phyloP scores from a whole-genome alignment of 2,797 vertebrate genomes.

The Pangasius mekongensis region DNA sequence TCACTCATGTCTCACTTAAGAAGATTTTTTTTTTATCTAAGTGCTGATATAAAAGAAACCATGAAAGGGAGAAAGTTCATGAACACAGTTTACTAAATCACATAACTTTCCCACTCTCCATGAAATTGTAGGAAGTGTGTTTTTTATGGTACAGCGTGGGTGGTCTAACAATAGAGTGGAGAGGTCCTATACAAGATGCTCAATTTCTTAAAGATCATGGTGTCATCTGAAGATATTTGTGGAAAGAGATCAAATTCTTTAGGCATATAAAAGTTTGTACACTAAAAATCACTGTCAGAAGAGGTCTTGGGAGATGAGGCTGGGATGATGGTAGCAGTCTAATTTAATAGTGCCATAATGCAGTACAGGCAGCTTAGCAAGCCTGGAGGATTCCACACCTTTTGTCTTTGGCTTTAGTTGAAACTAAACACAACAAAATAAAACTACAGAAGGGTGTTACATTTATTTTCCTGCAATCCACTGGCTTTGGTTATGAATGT shows the following conservation, averaged over 20 bases:
- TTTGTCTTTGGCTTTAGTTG: background rate
- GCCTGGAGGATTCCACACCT: no score
- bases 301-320: background rate
- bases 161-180: conserved; percentile 75
- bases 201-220: conserved; percentile 38
- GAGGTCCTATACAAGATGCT: conserved; percentile 61
- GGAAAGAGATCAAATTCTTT: background rate
- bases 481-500: background rate
- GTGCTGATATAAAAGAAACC: conserved; percentile 14
- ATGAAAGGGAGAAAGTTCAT: conserved; percentile 37
- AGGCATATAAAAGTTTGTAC: conserved; percentile 20
- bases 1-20: conserved; percentile 9
- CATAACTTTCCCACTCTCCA: conserved; percentile 57
- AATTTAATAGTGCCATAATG: background rate
- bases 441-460: background rate
- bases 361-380: background rate
- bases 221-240: conserved; percentile 22
- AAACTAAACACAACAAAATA: background rate
- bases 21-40: background rate
- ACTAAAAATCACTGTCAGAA: conserved; percentile 4
- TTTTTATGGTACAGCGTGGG: conserved; percentile 80
- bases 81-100: conserved; percentile 46
- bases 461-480: background rate
- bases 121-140: conserved; percentile 71
- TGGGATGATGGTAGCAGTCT: background rate